Evolutionary conservation across 1,140 invertebrate genomes (phyloP).

Genomic region (Drosophila baimaii): DNA sequence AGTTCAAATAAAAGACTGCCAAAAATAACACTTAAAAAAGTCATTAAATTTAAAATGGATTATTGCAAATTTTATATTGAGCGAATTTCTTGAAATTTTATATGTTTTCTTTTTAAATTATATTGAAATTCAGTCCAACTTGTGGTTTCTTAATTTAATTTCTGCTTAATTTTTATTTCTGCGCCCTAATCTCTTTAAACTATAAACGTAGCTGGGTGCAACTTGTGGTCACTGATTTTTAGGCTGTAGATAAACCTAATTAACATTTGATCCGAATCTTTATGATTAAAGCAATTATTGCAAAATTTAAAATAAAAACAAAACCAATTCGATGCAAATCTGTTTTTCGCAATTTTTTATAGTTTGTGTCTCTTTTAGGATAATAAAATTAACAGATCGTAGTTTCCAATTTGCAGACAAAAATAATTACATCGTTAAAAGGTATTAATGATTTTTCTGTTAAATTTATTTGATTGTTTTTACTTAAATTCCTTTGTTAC

Average conservation of each 20-base stretch:
- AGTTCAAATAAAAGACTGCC: background rate
- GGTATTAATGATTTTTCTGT: background rate
- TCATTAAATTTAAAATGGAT: too few relatives aligned
- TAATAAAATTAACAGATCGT: slow-evolving; percentile 3
- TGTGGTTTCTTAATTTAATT: background rate
- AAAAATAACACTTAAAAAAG: background rate
- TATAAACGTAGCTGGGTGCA: background rate
- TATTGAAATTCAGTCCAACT: background rate
- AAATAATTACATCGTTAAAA: background rate
- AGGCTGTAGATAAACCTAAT: slow-evolving; percentile 11
- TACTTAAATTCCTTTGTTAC: background rate
- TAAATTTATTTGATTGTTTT: background rate
- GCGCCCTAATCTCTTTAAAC: background rate
- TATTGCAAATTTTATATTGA: background rate
- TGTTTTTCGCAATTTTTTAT: background rate
- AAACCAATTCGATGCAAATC: slow-evolving; percentile 6
- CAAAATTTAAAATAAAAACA: background rate
- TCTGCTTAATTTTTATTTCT: too few relatives aligned
- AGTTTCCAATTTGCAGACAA: background rate
- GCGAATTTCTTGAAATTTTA: background rate
- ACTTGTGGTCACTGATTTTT: slow-evolving; percentile 4
- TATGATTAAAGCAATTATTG: slow-evolving; percentile 9
- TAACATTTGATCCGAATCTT: background rate
- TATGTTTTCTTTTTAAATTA: background rate
- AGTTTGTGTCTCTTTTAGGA: background rate